phyloP scores from a whole-genome alignment of 2,888 invertebrate genomes.

The Lypha dubia region DNA sequence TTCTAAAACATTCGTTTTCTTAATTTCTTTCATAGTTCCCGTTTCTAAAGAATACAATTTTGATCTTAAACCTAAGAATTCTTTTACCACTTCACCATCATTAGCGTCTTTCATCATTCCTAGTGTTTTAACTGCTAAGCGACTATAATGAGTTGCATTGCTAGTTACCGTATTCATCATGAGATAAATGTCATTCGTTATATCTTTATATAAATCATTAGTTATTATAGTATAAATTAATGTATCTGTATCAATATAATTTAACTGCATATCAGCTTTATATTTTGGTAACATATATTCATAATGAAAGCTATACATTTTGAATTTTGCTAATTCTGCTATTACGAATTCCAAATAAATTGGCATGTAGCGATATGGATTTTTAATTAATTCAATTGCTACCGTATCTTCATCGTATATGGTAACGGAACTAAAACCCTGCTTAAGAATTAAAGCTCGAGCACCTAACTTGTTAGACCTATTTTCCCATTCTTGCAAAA shows the following conservation, averaged over 20 bases:
- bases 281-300: conserved; percentile 55
- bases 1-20: not conserved
- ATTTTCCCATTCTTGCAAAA: conserved; percentile 32
- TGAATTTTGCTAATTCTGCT: conserved; percentile 66
- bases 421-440: not conserved
- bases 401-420: conserved; percentile 17
- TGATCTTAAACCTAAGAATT: conserved; percentile 53
- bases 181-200: conserved; percentile 15
- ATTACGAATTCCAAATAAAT: conserved; percentile 55
- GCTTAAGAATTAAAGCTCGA: conserved; percentile 40
- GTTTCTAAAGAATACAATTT: conserved; percentile 28
- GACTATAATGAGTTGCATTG: conserved; percentile 14
- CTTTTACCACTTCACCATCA: conserved; percentile 49
- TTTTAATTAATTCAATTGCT: not conserved
- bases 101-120: conserved; percentile 70
- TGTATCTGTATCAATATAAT: conserved; percentile 63
- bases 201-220: conserved; percentile 67
- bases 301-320: conserved; percentile 70
- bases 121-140: conserved; percentile 7
- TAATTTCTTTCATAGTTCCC: not conserved
- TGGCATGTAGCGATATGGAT: not conserved
- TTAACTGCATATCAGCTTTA: conserved; percentile 11
- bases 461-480: not conserved
- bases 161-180: conserved; percentile 74
- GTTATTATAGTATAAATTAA: conserved; percentile 61